Evolutionary conservation across 2,113 vertebrate genomes (phyloP), one percentile per base, ranked within the genome.

Genomic region (Glaucidium brasilianum): DNA sequence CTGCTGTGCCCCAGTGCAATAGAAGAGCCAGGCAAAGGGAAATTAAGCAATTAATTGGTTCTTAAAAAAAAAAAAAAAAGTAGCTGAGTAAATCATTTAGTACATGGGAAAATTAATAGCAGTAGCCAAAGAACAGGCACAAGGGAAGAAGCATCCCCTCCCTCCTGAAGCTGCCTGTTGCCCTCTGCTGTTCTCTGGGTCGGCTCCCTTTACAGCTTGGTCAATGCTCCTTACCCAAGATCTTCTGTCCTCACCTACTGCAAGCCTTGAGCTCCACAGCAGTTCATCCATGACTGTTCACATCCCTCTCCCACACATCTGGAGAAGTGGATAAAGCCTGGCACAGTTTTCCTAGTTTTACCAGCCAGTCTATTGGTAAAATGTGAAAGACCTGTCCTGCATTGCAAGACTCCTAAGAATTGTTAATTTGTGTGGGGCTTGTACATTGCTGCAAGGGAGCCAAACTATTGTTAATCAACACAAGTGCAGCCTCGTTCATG

Each of bases 11-110:
- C 82, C 84, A 94, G 12, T 69, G 80, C 95, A 96, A 86, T 88
- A 93, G 74, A 89, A 82, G 86, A 92, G 78, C 56, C 63, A 96
- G 71, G 92, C 74, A 95, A 94, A 92, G 81, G 66, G 88, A 96
- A 97, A 96, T 96, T 89, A 96, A 78, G 94, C 88, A 96, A 96
- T 96, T 97, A 93, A 96, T 92, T 96, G 68, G 63, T 30, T 95
- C 55, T 85, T 87, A 26, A 68, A 34, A 47, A 69, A 79, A 49
- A 71, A 52, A 23, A 60, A 69, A 47, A 49, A 5, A 43, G 15
- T 17, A 83, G 62, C 59, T 73, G 56, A 34, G 49, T 76, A 92
- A 92, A 93, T 96, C 8, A 92, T 91, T 85, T 91, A 83, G 20
- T 72, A 67, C 50, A 89, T 2, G 9, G 47, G 43, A 73, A 96